A percentile compares a stretch with the other conserved stretches of the same genome.
Conservation (phyloP, 2,888 invertebrate species). For the Thelaira solivaga region DNA sequence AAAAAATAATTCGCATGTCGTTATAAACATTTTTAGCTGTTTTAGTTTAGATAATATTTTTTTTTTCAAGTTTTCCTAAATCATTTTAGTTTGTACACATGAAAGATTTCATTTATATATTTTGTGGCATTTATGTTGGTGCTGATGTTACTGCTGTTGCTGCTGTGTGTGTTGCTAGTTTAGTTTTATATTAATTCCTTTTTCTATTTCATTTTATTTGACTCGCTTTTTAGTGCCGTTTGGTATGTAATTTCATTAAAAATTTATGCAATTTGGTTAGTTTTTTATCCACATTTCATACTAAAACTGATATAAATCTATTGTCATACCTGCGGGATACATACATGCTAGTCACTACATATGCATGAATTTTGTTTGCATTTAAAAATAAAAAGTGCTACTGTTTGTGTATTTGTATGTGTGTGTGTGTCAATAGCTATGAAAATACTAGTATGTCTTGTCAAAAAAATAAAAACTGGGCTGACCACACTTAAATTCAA, state of each 20-base stretch:
- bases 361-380: neutral
- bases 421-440: too few species aligned
- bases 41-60: conserved; percentile 21
- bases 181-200: neutral
- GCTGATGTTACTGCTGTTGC: too few species aligned
- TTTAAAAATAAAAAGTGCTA: neutral
- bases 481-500: too few species aligned
- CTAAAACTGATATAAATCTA: conserved; percentile 59
- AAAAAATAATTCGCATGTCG: too few species aligned
- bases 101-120: conserved; percentile 61
- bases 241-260: conserved; percentile 68
- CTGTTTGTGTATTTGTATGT: neutral
- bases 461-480: too few species aligned
- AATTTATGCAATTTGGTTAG: conserved; percentile 70
- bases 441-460: too few species aligned
- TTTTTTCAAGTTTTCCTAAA: conserved; percentile 47
- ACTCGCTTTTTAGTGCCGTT: conserved; percentile 40
- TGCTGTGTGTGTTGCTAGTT: too few species aligned
- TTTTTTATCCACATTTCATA: conserved; percentile 61
- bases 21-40: too few species aligned
- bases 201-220: conserved; percentile 34
- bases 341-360: neutral
- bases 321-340: conserved; percentile 56
- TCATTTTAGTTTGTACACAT: conserved; percentile 51
- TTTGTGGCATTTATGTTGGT: conserved; percentile 61